Evolutionary conservation across 2,113 vertebrate species (phyloP).

Genomic region (Crotalus horridus): DNA sequence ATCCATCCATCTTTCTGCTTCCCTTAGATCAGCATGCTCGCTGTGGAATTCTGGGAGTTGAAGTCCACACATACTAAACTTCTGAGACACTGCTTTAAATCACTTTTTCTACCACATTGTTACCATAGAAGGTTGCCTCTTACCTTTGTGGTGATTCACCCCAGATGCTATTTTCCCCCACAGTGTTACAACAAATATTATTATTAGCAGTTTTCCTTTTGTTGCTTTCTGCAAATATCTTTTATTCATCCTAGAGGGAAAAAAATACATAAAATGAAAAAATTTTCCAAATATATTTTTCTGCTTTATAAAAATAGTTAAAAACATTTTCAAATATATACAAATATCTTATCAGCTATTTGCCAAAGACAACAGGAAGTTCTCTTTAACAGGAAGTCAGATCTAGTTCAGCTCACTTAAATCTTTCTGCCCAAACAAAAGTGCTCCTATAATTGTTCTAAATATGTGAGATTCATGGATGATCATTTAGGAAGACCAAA

Average conservation of each 20-base stretch:
- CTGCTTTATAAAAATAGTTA: constrained; percentile 12
- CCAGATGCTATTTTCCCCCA: constrained; percentile 82
- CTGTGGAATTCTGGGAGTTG: background rate
- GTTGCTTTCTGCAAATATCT: constrained; percentile 83
- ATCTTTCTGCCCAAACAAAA: background rate
- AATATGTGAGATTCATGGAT: background rate
- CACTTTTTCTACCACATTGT: background rate
- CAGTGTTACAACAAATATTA: constrained; percentile 86
- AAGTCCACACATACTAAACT: background rate
- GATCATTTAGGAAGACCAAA: background rate
- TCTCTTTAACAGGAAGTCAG: background rate
- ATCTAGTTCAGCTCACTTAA: background rate
- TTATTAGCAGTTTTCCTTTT: constrained; percentile 87
- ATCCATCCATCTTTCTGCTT: background rate
- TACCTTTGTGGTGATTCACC: constrained; percentile 88
- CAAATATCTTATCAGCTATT: background rate
- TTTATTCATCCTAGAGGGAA: constrained; percentile 88
- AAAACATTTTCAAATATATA: background rate
- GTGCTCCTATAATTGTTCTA: background rate
- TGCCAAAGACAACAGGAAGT: background rate
- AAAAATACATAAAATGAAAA: constrained; percentile 35
- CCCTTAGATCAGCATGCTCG: background rate
- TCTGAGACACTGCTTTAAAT: background rate
- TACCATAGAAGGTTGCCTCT: constrained; percentile 45
- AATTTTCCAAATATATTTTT: background rate